Evolutionary conservation across 2,113 vertebrate genomes (phyloP).

Genomic region (Meleagris gallopavo): DNA sequence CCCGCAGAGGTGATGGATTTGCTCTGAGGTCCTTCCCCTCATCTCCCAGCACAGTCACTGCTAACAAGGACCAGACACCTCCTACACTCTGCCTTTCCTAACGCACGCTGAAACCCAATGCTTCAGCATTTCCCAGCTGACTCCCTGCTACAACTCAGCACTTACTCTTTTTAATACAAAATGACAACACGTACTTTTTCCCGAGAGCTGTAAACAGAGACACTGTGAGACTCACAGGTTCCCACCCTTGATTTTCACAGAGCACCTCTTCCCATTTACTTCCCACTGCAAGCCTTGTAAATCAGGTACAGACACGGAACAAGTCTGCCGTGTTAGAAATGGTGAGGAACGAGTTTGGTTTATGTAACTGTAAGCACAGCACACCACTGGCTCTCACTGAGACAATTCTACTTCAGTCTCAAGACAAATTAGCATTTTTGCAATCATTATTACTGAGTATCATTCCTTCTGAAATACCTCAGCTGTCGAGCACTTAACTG

Average conservation of each 20-base stretch:
- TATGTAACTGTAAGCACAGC: not conserved
- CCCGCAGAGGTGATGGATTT: not conserved
- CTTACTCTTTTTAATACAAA: not conserved
- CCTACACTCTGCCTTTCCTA: not conserved
- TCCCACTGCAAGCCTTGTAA: not conserved
- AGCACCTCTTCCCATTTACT: not conserved
- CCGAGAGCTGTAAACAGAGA: not conserved
- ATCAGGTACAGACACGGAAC: not conserved
- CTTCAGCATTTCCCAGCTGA: slow-evolving; percentile 14
- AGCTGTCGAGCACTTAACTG: not conserved
- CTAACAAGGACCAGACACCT: not conserved
- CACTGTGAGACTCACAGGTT: not conserved
- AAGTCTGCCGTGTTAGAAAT: not conserved
- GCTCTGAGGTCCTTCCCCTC: not conserved
- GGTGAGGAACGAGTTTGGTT: not conserved
- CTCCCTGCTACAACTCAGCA: not conserved
- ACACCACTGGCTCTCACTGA: not conserved
- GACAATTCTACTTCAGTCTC: not conserved
- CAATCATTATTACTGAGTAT: not conserved
- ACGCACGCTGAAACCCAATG: not conserved
- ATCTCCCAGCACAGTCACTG: not conserved
- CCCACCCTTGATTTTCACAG: not conserved
- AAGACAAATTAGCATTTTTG: not conserved
- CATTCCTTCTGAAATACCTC: slow-evolving; percentile 6
- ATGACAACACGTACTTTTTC: not conserved